Conservation (phyloP, 2,113 vertebrate species). For the Melierax canorus region DNA sequence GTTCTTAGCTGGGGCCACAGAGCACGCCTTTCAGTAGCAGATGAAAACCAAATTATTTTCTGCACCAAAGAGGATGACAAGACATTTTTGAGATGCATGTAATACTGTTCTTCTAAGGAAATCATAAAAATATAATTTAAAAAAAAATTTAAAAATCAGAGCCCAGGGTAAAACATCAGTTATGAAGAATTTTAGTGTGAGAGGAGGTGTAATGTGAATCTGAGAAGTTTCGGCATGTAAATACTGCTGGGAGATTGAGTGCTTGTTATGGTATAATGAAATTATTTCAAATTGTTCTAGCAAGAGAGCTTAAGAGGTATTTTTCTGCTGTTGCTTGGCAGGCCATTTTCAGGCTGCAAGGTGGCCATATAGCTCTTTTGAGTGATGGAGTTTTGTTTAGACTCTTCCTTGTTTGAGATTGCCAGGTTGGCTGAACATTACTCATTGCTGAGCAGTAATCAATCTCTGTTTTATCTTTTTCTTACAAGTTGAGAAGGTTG, state of each 20-base stretch:
- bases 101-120: background rate
- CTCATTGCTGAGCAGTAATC: background rate
- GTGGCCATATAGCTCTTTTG: background rate
- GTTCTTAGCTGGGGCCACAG: background rate
- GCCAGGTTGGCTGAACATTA: background rate
- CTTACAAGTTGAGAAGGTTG: background rate
- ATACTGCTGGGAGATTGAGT: background rate
- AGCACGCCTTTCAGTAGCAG: background rate
- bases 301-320: background rate
- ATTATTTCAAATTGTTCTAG: background rate
- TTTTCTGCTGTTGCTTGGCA: background rate
- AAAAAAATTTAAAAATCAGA: background rate
- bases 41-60: background rate
- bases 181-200: background rate
- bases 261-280: background rate
- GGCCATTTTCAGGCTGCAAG: background rate
- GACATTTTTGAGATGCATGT: background rate
- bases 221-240: background rate
- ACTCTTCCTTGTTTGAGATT: background rate
- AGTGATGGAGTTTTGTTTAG: background rate
- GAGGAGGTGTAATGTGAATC: background rate
- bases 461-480: background rate
- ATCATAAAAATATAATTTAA: background rate
- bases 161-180: background rate
- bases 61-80: background rate